phyloP scores from a whole-genome alignment of 2,113 vertebrate species.

The Oreochromis niloticus region DNA sequence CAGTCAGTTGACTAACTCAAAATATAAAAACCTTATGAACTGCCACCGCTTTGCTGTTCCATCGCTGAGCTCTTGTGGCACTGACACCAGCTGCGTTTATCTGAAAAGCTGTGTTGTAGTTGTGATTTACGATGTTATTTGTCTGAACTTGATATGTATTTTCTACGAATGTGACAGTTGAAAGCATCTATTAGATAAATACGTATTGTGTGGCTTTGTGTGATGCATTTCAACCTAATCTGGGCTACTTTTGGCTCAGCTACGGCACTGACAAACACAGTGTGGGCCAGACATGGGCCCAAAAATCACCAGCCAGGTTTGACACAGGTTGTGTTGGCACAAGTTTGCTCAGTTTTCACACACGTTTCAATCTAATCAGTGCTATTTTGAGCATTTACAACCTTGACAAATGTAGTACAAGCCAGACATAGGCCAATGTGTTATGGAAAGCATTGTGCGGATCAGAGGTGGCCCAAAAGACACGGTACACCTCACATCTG shows the following conservation, averaged over 20 bases:
- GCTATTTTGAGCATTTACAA: not conserved
- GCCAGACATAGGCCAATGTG: not conserved
- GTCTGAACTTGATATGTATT: not conserved
- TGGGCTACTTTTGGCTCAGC: not conserved
- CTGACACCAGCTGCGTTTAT: not conserved
- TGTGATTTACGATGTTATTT: not conserved
- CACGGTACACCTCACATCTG: not conserved
- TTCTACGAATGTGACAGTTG: not conserved
- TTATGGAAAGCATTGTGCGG: not conserved
- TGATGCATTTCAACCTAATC: not conserved
- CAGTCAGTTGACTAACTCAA: conserved; percentile 71
- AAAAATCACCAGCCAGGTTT: not conserved
- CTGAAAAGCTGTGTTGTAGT: not conserved
- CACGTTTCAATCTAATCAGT: not conserved
- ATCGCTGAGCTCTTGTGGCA: not conserved
- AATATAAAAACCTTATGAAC: conserved; percentile 77
- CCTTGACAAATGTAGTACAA: not conserved
- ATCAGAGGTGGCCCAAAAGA: not conserved
- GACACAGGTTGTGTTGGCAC: not conserved
- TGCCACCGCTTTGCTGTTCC: conserved; percentile 9
- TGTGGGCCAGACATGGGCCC: not conserved
- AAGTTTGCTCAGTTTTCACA: not conserved
- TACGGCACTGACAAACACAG: not conserved
- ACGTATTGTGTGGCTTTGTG: not conserved
- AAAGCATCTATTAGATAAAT: not conserved